A percentile compares a stretch with the other conserved stretches of the same genome.
Evolutionary conservation across 2,888 invertebrate genomes (phyloP).

Genomic region (Rotaria macrura): DNA sequence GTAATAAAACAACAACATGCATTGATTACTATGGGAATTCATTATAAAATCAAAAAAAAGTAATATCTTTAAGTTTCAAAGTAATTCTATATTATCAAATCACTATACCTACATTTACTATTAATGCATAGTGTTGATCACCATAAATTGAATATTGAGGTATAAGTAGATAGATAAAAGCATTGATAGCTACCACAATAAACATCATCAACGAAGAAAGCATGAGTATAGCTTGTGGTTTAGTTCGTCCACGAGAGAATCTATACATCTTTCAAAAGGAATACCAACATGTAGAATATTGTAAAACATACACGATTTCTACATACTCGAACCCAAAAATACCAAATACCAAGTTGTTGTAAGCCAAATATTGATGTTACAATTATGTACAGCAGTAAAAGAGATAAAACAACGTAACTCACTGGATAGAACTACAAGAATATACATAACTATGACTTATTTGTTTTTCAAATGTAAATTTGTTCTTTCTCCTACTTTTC

Average conservation of each 20-base stretch:
- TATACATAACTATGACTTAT: not conserved
- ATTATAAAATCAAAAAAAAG: too few species aligned
- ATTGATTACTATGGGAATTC: too few species aligned
- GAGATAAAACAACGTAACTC: constrained; percentile 49
- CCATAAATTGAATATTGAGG: constrained; percentile 51
- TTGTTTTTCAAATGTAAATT: too few species aligned
- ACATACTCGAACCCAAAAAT: constrained; percentile 48
- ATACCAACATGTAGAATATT: not conserved
- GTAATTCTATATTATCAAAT: not conserved
- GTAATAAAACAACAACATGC: too few species aligned
- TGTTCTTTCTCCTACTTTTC: constrained; percentile 41
- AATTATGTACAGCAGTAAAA: constrained; percentile 46
- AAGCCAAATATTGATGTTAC: constrained; percentile 50
- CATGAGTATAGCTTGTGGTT: constrained; percentile 50
- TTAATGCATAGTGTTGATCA: constrained; percentile 45
- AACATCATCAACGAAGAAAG: constrained; percentile 49
- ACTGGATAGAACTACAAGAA: constrained; percentile 47
- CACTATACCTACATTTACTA: not conserved
- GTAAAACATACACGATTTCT: not conserved
- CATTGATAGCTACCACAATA: constrained; percentile 48
- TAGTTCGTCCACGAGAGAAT: constrained; percentile 45
- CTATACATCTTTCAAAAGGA: constrained; percentile 46
- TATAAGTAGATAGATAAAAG: constrained; percentile 49
- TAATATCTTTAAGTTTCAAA: too few species aligned
- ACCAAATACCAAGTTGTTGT: constrained; percentile 49